Conservation (phyloP, 2,888 invertebrate genomes). For the Melipona beecheii region DNA sequence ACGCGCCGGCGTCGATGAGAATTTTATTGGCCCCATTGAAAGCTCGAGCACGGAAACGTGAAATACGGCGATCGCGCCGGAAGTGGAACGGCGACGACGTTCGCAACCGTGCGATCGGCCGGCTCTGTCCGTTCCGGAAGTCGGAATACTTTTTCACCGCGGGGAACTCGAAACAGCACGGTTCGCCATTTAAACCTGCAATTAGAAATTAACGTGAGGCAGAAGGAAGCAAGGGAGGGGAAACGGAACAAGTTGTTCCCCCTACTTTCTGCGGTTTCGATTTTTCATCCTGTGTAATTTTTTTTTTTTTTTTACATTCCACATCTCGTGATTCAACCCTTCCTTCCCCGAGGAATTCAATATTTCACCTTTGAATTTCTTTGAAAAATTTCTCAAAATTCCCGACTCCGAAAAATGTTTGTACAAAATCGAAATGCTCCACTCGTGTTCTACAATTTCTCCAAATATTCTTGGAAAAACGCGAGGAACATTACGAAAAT, state of each 20-base stretch:
- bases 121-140: neutral
- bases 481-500: too few relatives aligned
- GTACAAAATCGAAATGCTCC: too few relatives aligned
- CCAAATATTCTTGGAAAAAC: too few relatives aligned
- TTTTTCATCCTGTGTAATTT: neutral
- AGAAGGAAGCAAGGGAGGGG: slow-evolving; percentile 18
- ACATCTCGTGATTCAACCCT: too few relatives aligned
- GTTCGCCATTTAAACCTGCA: slow-evolving; percentile 21
- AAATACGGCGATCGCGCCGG: slow-evolving; percentile 10
- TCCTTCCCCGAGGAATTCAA: too few relatives aligned
- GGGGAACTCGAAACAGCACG: slow-evolving; percentile 9
- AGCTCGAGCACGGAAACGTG: neutral
- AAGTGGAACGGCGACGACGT: neutral
- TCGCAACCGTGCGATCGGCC: neutral
- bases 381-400: too few relatives aligned
- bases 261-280: slow-evolving; percentile 7
- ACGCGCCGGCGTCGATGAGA: neutral
- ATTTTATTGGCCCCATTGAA: slow-evolving; percentile 1
- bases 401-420: too few relatives aligned
- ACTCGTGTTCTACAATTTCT: too few relatives aligned
- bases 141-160: neutral
- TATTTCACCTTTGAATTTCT: too few relatives aligned
- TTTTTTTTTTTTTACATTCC: too few relatives aligned
- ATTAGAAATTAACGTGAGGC: slow-evolving; percentile 23
- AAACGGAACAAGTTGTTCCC: neutral